Evolutionary conservation across 2,888 invertebrate species (phyloP), one percentile per base, ranked within the genome.

Genomic region (Tenthredo livida): DNA sequence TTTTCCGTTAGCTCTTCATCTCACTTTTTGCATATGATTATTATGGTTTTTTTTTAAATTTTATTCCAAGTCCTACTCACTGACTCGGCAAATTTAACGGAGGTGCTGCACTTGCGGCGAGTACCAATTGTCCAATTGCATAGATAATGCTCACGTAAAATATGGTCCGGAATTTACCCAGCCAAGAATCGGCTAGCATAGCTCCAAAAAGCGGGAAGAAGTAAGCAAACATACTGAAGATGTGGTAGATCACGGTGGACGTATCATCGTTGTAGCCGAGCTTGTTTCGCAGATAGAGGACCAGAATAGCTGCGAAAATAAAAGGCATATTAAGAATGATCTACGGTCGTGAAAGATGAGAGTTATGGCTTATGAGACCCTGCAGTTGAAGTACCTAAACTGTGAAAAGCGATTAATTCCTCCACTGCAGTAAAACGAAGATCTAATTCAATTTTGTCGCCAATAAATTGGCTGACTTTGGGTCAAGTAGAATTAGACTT

Each of bases 101-200:
- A 0, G 96, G 96, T 87, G 96, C 95, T 0, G 97, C 96, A 0
- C 96, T 95, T 3, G 96, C 87, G 0, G 98, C 95, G 88, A 99
- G 94, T 9, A 98, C 93, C 12, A 97, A 93, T 89, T 97, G 97
- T n/a, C 99, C 99, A 6, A 95, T 84, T 0, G 97, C 97, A 91
- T 99, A 99, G 29, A 99, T 95, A 65, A 98, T 94, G 5, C 98
- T 99, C 25, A 99, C 94, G 93, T 97, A 98, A 54, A 99, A 94
- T 88, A 99, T 99, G 0, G 98, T 98, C 88, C 95, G 95, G 93
- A 97, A 99, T 94, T 98, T 97, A 82, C 99, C 99, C 72, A 98
- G 94, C 94, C 96, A 96, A 86, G 98, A 97, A 93, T 99, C 99
- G 0, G 99, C 98, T 61, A 99, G 94, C 91, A 99, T 97, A 40